Conservation (phyloP, 2,113 vertebrate species). For the Pongo pygmaeus region DNA sequence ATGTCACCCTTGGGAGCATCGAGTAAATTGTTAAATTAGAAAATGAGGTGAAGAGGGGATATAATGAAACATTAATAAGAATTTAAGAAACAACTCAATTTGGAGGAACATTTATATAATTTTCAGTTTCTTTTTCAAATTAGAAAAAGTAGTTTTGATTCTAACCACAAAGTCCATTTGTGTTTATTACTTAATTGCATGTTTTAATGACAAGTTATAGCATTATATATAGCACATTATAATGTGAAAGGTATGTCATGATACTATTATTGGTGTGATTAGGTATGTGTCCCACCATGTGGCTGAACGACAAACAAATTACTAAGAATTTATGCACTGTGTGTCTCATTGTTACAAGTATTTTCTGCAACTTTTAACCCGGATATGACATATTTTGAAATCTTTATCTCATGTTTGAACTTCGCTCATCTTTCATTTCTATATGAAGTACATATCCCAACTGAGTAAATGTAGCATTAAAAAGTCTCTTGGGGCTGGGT, state of each 20-base stretch:
- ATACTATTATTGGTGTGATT: not conserved
- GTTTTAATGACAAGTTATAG: not conserved
- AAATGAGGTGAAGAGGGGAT: not conserved
- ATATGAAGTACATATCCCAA: not conserved
- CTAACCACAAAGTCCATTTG: not conserved
- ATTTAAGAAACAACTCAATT: not conserved
- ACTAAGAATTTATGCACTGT: not conserved
- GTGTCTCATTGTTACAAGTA: not conserved
- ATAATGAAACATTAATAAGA: not conserved
- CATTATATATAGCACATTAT: not conserved
- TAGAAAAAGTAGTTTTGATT: not conserved
- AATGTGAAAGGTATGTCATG: not conserved
- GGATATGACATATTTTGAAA: not conserved
- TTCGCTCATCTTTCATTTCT: not conserved
- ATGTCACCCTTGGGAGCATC: not conserved
- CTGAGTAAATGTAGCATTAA: not conserved
- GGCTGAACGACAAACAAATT: not conserved
- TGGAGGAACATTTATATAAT: not conserved
- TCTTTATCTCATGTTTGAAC: not conserved
- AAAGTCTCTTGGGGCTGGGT: not conserved
- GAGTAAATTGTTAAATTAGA: not conserved
- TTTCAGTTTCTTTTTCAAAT: not conserved
- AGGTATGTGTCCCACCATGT: not conserved
- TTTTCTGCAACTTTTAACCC: slow-evolving; percentile 2
- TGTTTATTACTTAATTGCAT: not conserved